Evolutionary conservation across 2,888 invertebrate genomes (phyloP).

Genomic region (Ennomos erosarius): DNA sequence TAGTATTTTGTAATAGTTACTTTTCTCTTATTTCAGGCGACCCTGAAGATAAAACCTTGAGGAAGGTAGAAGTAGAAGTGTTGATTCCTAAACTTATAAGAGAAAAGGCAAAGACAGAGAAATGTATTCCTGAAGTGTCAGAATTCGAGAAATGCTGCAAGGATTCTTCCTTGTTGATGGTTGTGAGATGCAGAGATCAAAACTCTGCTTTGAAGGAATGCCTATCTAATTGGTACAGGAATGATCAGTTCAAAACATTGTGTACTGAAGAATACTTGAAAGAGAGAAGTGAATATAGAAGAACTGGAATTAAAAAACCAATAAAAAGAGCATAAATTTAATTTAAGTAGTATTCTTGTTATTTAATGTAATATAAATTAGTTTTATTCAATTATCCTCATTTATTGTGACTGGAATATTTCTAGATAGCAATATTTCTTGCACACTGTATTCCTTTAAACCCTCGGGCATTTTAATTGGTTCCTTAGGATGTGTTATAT

Average conservation of each 20-base stretch:
- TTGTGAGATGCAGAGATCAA: constrained; percentile 89
- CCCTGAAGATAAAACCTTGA: constrained; percentile 91
- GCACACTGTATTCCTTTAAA: constrained; percentile 84
- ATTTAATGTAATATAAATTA: constrained; percentile 58
- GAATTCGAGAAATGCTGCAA: constrained; percentile 91
- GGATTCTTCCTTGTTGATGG: constrained; percentile 88
- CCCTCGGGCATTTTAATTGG: constrained; percentile 72
- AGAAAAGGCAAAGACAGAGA: constrained; percentile 91
- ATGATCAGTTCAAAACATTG: constrained; percentile 89
- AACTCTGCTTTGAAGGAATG: constrained; percentile 90
- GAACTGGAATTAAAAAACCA: constrained; percentile 90
- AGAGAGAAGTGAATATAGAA: constrained; percentile 92
- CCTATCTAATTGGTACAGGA: constrained; percentile 89
- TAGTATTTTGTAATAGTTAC: too few species aligned
- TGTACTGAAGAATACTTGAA: constrained; percentile 93
- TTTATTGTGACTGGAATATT: constrained; percentile 75
- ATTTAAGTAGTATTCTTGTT: constrained; percentile 36
- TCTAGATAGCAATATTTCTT: constrained; percentile 88
- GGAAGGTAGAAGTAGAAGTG: constrained; percentile 95
- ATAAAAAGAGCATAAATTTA: constrained; percentile 68
- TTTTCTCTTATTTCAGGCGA: constrained; percentile 92
- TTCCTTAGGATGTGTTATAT: constrained; percentile 75
- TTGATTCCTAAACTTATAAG: constrained; percentile 95
- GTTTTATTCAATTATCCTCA: constrained; percentile 64
- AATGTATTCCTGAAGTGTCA: constrained; percentile 90